Evolutionary conservation across 2,113 vertebrate species (phyloP).

Genomic region (Prinia subflava): DNA sequence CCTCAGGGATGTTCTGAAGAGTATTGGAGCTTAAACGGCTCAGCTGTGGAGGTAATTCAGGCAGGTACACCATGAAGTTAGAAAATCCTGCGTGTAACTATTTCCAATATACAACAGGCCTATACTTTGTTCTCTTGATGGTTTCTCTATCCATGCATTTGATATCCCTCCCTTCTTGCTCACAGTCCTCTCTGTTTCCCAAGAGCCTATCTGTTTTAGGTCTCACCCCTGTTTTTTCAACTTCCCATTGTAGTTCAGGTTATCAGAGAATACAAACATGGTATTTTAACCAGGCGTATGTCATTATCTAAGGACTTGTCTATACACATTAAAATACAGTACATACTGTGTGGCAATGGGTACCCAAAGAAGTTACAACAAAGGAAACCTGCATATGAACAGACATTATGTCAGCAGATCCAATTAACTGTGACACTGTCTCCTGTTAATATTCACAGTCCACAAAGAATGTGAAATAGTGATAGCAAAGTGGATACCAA

Average conservation of each 20-base stretch:
- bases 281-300: not conserved
- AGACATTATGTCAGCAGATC: not conserved
- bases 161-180: not conserved
- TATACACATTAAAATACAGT: not conserved
- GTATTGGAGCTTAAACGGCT: conserved; percentile 85
- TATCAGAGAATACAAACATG: not conserved
- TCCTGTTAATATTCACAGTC: not conserved
- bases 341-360: not conserved
- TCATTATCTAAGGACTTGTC: not conserved
- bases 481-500: not conserved
- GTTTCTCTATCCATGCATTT: not conserved
- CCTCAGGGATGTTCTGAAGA: conserved; percentile 88
- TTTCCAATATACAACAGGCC: not conserved
- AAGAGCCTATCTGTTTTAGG: not conserved
- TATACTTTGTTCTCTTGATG: not conserved
- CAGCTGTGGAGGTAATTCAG: conserved; percentile 75
- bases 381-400: not conserved
- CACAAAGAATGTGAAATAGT: not conserved
- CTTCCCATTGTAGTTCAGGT: not conserved
- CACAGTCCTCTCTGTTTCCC: not conserved
- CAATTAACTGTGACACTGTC: not conserved
- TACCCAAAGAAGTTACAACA: not conserved
- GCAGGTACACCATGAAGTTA: conserved; percentile 8
- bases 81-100: not conserved
- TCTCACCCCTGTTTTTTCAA: not conserved